Percentiles rank a stretch among this genome's conserved stretches.
Conservation (phyloP, 92 coral and sea anemone genomes). For the Pocillopora meandrina region DNA sequence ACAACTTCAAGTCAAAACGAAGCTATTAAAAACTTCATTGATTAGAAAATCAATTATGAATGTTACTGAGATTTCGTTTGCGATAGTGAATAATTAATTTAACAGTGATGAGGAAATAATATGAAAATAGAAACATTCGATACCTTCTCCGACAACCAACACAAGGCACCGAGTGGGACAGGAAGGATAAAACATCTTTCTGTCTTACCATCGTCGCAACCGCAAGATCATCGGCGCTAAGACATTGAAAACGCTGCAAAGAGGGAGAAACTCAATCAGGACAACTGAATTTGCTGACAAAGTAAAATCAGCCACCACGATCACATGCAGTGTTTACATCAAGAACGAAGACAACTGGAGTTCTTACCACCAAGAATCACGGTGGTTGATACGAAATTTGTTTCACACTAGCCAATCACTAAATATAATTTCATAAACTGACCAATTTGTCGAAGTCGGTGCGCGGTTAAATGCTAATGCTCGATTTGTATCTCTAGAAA, state of each 20-base stretch:
- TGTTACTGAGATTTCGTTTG: conserved; percentile 31
- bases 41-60: conserved; percentile 12
- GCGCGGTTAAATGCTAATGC: not conserved
- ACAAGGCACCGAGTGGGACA: conserved; percentile 96
- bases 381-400: not conserved
- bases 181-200: conserved; percentile 83
- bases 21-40: not conserved
- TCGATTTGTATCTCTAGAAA: not conserved
- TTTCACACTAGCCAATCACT: no score
- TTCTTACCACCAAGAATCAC: not conserved
- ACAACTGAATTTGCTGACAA: conserved; percentile 3
- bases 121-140: not conserved
- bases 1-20: not conserved
- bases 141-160: conserved; percentile 98
- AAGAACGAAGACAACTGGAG: not conserved
- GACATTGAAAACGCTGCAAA: conserved; percentile 82
- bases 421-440: no score
- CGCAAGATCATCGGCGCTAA: conserved; percentile 80
- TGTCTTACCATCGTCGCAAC: conserved; percentile 85
- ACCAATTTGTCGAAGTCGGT: not conserved
- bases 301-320: not conserved
- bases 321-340: conserved; percentile 13
- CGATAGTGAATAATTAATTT: conserved; percentile 35
- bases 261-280: conserved; percentile 14
- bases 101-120: conserved; percentile 31